Evolutionary conservation across 2,797 vertebrate species (phyloP).

Genomic region (Pterois miles): DNA sequence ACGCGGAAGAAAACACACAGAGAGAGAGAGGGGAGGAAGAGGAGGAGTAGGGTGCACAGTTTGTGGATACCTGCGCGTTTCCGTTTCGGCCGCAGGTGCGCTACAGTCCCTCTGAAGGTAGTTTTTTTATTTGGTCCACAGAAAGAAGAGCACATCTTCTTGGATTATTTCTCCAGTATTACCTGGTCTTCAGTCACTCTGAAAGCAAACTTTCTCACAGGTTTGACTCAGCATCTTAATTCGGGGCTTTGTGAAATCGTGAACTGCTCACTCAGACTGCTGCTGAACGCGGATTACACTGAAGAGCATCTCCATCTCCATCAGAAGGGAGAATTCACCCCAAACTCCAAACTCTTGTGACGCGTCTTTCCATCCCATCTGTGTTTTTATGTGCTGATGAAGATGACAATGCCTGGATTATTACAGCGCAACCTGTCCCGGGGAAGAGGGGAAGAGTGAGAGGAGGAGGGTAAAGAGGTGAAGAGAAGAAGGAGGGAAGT

Average conservation of each 20-base stretch:
- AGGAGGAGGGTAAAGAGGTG: slow-evolving; percentile 24
- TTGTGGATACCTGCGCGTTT: slow-evolving; percentile 64
- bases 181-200: neutral
- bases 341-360: slow-evolving; percentile 29
- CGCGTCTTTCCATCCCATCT: neutral
- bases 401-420: slow-evolving; percentile 81
- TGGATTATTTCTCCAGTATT: slow-evolving; percentile 48
- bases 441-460: slow-evolving; percentile 58
- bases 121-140: slow-evolving; percentile 3
- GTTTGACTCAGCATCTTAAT: neutral
- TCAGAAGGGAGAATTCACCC: neutral
- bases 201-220: slow-evolving; percentile 31
- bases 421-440: slow-evolving; percentile 48
- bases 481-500: slow-evolving; percentile 37
- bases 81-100: slow-evolving; percentile 68
- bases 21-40: neutral
- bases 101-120: slow-evolving; percentile 41
- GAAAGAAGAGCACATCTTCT: slow-evolving; percentile 17
- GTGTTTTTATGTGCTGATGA: slow-evolving; percentile 23
- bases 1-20: slow-evolving; percentile 33
- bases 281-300: slow-evolving; percentile 42
- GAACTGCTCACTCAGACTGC: slow-evolving; percentile 33
- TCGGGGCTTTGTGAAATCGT: neutral
- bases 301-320: slow-evolving; percentile 2
- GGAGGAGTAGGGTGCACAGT: slow-evolving; percentile 25